These are phyloP conservation scores for Athene noctua DNA, from an alignment of 2,113 vertebrate genomes.

Conservation along the genomic window DNA sequence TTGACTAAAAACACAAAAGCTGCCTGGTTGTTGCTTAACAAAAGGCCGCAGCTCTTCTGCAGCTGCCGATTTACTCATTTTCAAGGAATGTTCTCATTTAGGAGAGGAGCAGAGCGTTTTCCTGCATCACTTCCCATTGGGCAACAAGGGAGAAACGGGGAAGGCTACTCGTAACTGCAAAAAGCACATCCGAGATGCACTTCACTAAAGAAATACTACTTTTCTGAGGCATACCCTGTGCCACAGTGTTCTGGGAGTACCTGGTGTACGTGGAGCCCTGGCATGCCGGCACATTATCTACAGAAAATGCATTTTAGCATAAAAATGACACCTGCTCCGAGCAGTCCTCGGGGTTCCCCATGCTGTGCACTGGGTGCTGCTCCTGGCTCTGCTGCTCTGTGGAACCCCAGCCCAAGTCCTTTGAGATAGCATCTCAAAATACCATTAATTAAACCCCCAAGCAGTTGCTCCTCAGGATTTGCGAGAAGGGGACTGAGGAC, in stretches of 20 bases:
- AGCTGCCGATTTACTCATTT: constrained; percentile 38
- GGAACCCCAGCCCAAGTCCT: neutral
- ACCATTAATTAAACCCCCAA: neutral
- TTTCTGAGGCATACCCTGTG: accelerated
- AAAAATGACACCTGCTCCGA: neutral
- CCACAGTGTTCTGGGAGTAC: accelerated
- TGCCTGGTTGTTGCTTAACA: neutral
- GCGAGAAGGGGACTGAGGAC: neutral
- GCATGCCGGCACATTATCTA: accelerated
- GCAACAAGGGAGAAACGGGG: neutral
- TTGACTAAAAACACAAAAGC: neutral
- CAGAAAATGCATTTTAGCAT: neutral
- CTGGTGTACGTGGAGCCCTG: too few species aligned
- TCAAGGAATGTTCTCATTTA: constrained; percentile 2
- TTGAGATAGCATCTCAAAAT: neutral
- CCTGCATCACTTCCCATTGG: neutral
- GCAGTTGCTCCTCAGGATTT: neutral
- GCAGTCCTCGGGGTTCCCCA: neutral
- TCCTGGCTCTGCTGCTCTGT: neutral
- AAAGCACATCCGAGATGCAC: neutral
- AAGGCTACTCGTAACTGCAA: neutral
- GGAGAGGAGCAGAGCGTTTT: neutral
- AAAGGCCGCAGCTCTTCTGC: neutral
- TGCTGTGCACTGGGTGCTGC: neutral
- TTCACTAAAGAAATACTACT: accelerated